phyloP scores from a whole-genome alignment of 2,888 invertebrate genomes.

The Biston betularia region DNA sequence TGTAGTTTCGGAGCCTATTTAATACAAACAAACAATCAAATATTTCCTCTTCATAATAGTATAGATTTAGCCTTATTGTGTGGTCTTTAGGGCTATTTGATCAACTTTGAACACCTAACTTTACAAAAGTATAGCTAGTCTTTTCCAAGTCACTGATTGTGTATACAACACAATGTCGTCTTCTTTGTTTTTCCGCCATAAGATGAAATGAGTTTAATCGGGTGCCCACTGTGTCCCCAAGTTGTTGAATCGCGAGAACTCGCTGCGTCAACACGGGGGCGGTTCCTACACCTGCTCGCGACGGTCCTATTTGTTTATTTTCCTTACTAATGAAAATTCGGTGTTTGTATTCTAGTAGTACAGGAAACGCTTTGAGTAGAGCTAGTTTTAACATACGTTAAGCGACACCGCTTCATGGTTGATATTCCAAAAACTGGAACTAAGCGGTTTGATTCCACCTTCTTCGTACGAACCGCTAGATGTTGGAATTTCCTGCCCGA shows the following conservation, averaged over 20 bases:
- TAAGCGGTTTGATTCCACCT: neutral
- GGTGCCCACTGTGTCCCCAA: constrained; percentile 3
- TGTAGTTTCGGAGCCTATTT: too few species aligned
- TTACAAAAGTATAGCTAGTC: too few species aligned
- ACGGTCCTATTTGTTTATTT: constrained; percentile 30
- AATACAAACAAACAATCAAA: too few species aligned
- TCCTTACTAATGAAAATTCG: constrained; percentile 28
- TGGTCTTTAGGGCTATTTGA: too few species aligned
- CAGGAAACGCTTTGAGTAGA: neutral
- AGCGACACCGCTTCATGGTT: too few species aligned
- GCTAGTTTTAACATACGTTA: too few species aligned
- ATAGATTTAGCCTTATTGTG: too few species aligned
- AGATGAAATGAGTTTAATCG: neutral
- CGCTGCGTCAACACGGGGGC: constrained; percentile 21
- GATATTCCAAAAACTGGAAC: too few species aligned
- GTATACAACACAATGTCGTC: neutral
- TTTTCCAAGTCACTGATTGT: neutral
- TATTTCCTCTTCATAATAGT: too few species aligned
- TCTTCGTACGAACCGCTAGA: too few species aligned
- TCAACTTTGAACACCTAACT: too few species aligned
- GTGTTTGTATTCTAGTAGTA: constrained; percentile 8
- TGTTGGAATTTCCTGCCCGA: too few species aligned
- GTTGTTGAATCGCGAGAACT: constrained; percentile 9
- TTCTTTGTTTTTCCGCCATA: neutral
- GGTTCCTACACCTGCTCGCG: constrained; percentile 21